Conservation (phyloP, 2,113 vertebrate species). For the Porphyrio hochstetteri region DNA sequence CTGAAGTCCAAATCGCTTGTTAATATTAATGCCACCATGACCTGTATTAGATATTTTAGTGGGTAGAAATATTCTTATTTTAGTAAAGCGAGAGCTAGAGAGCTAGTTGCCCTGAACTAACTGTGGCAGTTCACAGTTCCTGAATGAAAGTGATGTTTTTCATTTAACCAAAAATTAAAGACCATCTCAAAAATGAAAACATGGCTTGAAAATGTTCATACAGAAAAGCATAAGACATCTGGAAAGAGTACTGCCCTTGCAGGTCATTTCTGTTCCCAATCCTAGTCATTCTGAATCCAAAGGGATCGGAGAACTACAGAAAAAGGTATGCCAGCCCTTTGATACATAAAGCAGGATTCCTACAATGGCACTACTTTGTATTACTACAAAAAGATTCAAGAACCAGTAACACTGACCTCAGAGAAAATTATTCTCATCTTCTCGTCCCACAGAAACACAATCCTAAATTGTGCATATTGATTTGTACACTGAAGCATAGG, state of each 20-base stretch:
- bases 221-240: not conserved
- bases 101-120: not conserved
- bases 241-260: not conserved
- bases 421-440: not conserved
- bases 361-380: not conserved
- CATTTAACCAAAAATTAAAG: not conserved
- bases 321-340: not conserved
- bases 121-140: not conserved
- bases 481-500: constrained; percentile 41
- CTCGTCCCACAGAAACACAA: constrained; percentile 1
- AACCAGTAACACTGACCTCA: not conserved
- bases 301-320: not conserved
- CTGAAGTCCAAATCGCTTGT: not conserved
- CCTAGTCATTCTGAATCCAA: not conserved
- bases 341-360: not conserved
- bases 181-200: not conserved
- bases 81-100: not conserved
- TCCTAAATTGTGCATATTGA: not conserved
- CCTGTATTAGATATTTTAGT: not conserved
- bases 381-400: not conserved
- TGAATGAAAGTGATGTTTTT: not conserved
- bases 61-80: not conserved
- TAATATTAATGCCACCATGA: not conserved
- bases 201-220: not conserved
- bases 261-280: not conserved